These are phyloP conservation scores for Coendou prehensilis DNA, from an alignment of 2,797 vertebrate genomes.

Conservation along the genomic window DNA sequence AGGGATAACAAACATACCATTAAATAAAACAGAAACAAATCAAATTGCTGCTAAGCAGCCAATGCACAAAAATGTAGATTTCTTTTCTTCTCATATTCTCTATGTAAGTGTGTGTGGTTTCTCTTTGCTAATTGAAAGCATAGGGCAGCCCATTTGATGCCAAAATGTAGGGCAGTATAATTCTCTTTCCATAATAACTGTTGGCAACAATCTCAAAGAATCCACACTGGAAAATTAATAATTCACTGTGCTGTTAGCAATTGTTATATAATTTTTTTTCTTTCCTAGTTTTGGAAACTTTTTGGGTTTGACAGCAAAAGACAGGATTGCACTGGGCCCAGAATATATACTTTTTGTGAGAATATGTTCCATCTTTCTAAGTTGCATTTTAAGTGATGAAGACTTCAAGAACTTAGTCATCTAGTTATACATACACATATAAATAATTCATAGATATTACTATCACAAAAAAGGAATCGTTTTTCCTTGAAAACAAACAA, in stretches of 20 bases:
- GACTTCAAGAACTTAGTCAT: conserved; percentile 16
- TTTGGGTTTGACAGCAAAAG: neutral
- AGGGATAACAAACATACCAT: neutral
- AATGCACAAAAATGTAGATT: neutral
- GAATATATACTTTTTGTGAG: neutral
- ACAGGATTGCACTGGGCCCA: neutral
- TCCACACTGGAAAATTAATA: conserved; percentile 62
- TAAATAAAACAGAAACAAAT: neutral
- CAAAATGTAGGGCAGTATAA: neutral
- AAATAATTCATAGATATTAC: neutral
- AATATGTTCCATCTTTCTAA: conserved; percentile 42
- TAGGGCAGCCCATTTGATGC: neutral
- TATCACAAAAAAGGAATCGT: neutral
- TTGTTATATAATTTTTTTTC: conserved; percentile 24
- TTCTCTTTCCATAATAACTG: conserved; percentile 23
- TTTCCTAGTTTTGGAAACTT: conserved; percentile 4
- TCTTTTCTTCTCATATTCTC: neutral
- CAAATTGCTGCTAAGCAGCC: neutral
- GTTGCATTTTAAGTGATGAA: conserved; percentile 35
- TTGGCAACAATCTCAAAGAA: conserved; percentile 48
- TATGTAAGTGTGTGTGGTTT: neutral
- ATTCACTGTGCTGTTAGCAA: neutral
- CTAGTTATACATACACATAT: neutral
- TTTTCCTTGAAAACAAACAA: conserved; percentile 45
- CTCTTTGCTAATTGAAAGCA: conserved; percentile 46